phyloP scores from a whole-genome alignment of 2,888 invertebrate species.

The Eupithecia subfuscata region DNA sequence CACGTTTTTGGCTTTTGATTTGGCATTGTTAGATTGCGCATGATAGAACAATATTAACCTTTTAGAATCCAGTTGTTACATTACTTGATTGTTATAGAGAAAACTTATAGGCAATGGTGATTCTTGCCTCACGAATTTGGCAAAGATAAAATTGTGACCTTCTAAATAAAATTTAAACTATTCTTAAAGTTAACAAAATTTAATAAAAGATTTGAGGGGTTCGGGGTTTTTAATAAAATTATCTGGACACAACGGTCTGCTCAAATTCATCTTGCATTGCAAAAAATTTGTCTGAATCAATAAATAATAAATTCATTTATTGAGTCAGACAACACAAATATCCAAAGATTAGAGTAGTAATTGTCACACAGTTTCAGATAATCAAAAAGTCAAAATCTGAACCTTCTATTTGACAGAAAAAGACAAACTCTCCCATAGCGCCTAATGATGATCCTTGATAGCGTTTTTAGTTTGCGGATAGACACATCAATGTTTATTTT shows the following conservation, averaged over 20 bases:
- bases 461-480: not conserved
- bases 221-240: not conserved
- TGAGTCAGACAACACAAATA: no score
- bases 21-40: constrained; percentile 41
- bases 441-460: not conserved
- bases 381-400: no score
- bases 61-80: constrained; percentile 8
- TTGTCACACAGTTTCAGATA: no score
- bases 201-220: not conserved
- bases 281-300: no score
- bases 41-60: constrained; percentile 37
- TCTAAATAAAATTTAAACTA: no score
- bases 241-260: not conserved
- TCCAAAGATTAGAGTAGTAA: no score
- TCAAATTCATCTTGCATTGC: not conserved
- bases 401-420: not conserved
- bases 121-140: constrained; percentile 26
- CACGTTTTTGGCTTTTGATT: constrained; percentile 39
- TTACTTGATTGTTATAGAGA: not conserved
- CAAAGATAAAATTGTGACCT: constrained; percentile 23
- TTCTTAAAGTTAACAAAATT: not conserved
- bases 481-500: not conserved
- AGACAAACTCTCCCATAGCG: not conserved
- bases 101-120: not conserved
- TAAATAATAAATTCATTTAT: no score